Evolutionary conservation across 2,888 invertebrate genomes (phyloP).

Genomic region (Parascotia fuliginaria): DNA sequence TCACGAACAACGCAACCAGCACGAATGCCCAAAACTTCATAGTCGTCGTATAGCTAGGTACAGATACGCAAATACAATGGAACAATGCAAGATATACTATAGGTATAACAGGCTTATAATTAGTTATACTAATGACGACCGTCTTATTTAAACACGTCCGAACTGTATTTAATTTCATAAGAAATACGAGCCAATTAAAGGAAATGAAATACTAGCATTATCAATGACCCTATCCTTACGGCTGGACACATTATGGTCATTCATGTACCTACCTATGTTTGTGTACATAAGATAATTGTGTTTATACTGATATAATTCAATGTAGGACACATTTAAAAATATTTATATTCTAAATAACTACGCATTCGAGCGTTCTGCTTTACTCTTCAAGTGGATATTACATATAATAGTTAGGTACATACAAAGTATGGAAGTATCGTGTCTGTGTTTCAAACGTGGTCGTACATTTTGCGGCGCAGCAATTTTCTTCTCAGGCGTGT

Average conservation of each 20-base stretch:
- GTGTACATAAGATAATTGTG: slow-evolving; percentile 5
- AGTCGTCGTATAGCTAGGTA: slow-evolving; percentile 2
- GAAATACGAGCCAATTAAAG: slow-evolving; percentile 17
- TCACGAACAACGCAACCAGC: slow-evolving; percentile 17
- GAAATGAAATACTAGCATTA: slow-evolving; percentile 2
- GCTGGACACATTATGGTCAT: neutral
- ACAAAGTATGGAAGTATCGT: no score
- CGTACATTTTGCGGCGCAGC: no score
- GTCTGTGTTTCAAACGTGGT: no score
- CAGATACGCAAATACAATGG: slow-evolving; percentile 2
- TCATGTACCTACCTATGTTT: neutral
- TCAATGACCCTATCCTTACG: slow-evolving; percentile 4
- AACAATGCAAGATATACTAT: neutral
- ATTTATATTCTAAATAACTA: neutral
- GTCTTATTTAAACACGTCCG: slow-evolving; percentile 13
- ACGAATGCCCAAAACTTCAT: slow-evolving; percentile 32
- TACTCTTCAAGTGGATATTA: no score
- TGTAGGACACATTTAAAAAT: neutral
- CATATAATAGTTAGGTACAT: no score
- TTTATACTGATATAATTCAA: neutral
- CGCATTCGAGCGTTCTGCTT: neutral
- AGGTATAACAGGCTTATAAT: slow-evolving; percentile 16
- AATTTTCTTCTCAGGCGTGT: no score
- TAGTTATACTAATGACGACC: no score
- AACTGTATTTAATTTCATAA: slow-evolving; percentile 20